A percentile compares a stretch with the other conserved stretches of the same genome.
These are phyloP conservation scores for Drosophila pegasa DNA, from an alignment of 2,888 invertebrate genomes.

Conservation along the genomic window DNA sequence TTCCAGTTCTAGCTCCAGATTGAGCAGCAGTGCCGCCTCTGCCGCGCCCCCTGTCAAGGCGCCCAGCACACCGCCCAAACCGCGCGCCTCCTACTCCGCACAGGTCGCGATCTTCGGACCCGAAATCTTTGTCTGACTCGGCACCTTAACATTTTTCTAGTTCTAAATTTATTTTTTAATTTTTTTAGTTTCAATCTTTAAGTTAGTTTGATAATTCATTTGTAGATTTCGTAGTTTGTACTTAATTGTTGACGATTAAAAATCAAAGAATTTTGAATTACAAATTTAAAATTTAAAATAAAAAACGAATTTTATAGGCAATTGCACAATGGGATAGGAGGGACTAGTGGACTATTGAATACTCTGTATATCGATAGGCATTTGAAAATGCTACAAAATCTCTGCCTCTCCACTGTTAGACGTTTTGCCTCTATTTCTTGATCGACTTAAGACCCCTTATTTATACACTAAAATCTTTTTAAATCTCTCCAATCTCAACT, in stretches of 20 bases:
- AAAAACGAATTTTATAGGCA: not conserved
- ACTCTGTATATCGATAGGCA: not conserved
- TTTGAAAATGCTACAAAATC: too few relatives aligned
- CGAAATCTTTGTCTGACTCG: slow-evolving; percentile 61
- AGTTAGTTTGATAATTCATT: not conserved
- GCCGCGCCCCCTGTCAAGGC: slow-evolving; percentile 14
- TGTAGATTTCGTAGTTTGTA: slow-evolving; percentile 21
- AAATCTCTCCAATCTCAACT: not conserved
- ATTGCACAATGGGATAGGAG: slow-evolving; percentile 6
- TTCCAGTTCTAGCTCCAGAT: not conserved
- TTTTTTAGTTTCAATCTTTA: not conserved
- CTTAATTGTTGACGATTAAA: slow-evolving; percentile 80
- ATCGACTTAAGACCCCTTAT: not conserved
- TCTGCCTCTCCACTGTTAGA: too few relatives aligned
- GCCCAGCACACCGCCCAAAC: slow-evolving; percentile 67
- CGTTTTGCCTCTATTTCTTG: not conserved
- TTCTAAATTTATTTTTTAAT: not conserved
- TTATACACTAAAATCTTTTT: not conserved
- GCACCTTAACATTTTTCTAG: not conserved
- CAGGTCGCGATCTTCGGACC: slow-evolving; percentile 56
- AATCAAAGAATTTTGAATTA: slow-evolving; percentile 58
- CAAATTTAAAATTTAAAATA: slow-evolving; percentile 5
- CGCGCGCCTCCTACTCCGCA: slow-evolving; percentile 6
- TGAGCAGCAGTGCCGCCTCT: not conserved
- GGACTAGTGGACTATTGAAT: not conserved